Base-by-base conservation (phyloP, 2,888 invertebrate species). In the Lithosia quadra region DNA sequence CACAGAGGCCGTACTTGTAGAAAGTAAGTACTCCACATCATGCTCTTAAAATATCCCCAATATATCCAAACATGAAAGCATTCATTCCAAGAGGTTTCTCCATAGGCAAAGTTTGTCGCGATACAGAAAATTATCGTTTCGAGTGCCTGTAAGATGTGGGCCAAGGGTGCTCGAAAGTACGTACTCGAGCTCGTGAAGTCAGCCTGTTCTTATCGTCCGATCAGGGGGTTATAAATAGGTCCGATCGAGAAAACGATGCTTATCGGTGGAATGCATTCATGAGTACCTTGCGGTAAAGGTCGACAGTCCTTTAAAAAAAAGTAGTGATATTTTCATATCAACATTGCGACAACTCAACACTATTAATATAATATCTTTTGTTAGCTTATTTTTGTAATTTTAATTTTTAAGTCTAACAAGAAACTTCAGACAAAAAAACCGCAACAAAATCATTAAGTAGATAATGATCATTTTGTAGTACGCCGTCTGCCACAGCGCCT, bases 81-180 rank as follows among this genome's bases (percentile, higher is more conserved):
- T 66, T 60, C 60, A 15, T 66, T 58, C 62, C 56, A 68, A 79
- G 74, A 65, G 70, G 28, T 57, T n/a, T 65, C 58, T 72, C 53
- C 66, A 69, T 69, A 69, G 63, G 74, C 71, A 78, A 80, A 77
- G 75, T 77, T 80, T 84, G 82, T 78, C 70, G 74, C 81, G 81
- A 81, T 81, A 85, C 81, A 81, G 79, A 81, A 80, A 82, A 80
- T 84, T 78, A 80, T 82, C 79, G 79, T 66, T 74, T 81, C 70
- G 71, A 83, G 80, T 70, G 67, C 68, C 68, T 79, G 75, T 81
- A 76, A 80, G 84, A 85, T 84, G 73, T 85, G 77, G 86, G 86
- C 76, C 86, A 85, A 86, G 86, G 69, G 74, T 76, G 36, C 64
- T 71, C 34, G 22, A 76, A 74, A 36, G 73, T 61, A n/a, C 24